Conservation (phyloP, 1,140 invertebrate species). For the Aphis gossypii region DNA sequence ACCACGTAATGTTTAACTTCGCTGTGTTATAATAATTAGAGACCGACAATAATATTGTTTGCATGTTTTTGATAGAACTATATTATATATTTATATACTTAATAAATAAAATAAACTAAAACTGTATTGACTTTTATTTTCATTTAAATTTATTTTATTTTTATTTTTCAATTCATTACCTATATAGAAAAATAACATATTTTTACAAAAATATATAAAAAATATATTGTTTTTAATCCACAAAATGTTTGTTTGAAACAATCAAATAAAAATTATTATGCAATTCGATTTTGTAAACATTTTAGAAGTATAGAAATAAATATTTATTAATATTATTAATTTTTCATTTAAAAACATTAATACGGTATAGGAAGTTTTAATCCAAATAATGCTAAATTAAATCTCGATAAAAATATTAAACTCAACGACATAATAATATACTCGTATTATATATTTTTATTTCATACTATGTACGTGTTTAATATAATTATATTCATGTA, state of each 20-base stretch:
- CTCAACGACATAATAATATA: background rate
- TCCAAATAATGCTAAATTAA: background rate
- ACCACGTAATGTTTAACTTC: background rate
- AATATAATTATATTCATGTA: too few species aligned
- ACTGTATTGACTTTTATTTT: background rate
- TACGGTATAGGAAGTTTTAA: too few species aligned
- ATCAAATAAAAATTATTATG: background rate
- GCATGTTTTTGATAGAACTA: background rate
- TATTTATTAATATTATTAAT: background rate
- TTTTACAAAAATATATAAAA: background rate
- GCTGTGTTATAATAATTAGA: background rate
- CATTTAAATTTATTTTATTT: background rate
- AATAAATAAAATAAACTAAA: constrained; percentile 6
- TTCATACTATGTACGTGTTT: background rate
- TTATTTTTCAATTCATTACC: background rate
- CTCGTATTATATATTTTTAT: background rate
- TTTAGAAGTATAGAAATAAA: background rate
- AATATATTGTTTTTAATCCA: background rate
- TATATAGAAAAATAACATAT: background rate
- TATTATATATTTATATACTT: background rate
- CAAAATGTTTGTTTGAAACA: background rate
- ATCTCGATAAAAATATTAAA: background rate
- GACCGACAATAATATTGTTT: background rate
- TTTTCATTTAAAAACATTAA: background rate
- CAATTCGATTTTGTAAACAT: background rate